phyloP scores from a whole-genome alignment of 2,888 invertebrate species.

The Blastobasis adustella region DNA sequence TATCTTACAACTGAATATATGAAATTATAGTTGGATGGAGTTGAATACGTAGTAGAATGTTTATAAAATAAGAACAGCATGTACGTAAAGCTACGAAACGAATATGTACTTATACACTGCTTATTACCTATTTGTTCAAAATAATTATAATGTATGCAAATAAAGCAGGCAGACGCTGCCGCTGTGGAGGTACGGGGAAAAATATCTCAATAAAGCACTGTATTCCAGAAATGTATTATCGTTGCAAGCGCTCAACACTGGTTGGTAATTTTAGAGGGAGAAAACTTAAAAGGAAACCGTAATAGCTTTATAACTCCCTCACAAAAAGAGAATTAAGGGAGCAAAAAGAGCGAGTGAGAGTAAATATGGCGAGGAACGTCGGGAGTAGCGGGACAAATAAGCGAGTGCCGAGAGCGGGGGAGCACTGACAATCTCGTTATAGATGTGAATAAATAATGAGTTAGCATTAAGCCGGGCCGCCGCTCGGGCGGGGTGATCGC shows the following conservation, averaged over 20 bases:
- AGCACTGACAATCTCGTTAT: constrained; percentile 69
- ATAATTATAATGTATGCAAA: constrained; percentile 31
- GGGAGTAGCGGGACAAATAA: constrained; percentile 38
- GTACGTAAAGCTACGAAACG: too few relatives aligned
- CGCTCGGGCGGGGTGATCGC: constrained; percentile 33
- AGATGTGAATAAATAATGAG: constrained; percentile 73
- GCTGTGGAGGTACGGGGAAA: constrained; percentile 18
- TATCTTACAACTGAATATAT: too few relatives aligned
- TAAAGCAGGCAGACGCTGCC: constrained; percentile 31
- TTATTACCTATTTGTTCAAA: constrained; percentile 20
- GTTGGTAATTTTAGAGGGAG: constrained; percentile 25
- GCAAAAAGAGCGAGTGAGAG: constrained; percentile 48
- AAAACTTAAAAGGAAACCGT: constrained; percentile 39
- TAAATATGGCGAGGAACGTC: constrained; percentile 44
- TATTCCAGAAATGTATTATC: constrained; percentile 17
- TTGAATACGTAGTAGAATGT: too few relatives aligned
- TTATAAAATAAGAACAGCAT: too few relatives aligned
- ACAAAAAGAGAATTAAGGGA: constrained; percentile 47
- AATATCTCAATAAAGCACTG: constrained; percentile 33
- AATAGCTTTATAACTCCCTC: constrained; percentile 47
- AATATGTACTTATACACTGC: too few relatives aligned
- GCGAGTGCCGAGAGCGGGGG: constrained; percentile 36
- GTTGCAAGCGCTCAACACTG: constrained; percentile 17
- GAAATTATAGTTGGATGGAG: too few relatives aligned
- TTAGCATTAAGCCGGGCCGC: constrained; percentile 58